phyloP scores from a whole-genome alignment of 2,113 vertebrate species.

The Chaetodon auriga region DNA sequence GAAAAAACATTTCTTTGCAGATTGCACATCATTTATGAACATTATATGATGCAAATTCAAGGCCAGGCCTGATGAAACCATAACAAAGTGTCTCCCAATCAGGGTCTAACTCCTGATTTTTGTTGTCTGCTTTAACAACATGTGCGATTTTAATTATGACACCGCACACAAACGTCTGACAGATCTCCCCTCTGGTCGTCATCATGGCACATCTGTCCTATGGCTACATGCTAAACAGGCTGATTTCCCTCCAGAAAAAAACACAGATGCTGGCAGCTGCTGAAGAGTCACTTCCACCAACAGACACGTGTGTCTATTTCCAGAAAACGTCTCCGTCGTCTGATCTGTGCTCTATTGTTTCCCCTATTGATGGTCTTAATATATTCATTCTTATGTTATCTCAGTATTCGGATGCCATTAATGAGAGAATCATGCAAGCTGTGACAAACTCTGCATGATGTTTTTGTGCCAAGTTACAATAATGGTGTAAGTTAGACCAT shows the following conservation, averaged over 20 bases:
- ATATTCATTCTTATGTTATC: constrained; percentile 26
- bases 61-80: background rate
- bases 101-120: background rate
- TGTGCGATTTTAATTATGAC: constrained; percentile 81
- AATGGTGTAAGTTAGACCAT: constrained; percentile 19
- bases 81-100: background rate
- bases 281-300: constrained; percentile 54
- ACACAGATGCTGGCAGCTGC: constrained; percentile 74
- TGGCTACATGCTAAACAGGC: constrained; percentile 76
- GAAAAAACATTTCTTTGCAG: background rate
- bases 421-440: constrained; percentile 45
- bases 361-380: background rate
- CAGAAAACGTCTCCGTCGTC: constrained; percentile 16
- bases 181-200: constrained; percentile 76
- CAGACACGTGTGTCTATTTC: constrained; percentile 45
- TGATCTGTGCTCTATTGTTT: constrained; percentile 15
- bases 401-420: constrained; percentile 26
- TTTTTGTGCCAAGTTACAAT: constrained; percentile 40
- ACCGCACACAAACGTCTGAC: constrained; percentile 68
- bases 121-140: constrained; percentile 65
- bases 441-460: background rate
- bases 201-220: constrained; percentile 81
- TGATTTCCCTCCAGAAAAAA: constrained; percentile 81
- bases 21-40: background rate
- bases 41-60: background rate